A percentile compares a stretch with the other conserved stretches of the same genome.
Conservation (phyloP, 2,888 invertebrate genomes). For the Lottia gigantea region DNA sequence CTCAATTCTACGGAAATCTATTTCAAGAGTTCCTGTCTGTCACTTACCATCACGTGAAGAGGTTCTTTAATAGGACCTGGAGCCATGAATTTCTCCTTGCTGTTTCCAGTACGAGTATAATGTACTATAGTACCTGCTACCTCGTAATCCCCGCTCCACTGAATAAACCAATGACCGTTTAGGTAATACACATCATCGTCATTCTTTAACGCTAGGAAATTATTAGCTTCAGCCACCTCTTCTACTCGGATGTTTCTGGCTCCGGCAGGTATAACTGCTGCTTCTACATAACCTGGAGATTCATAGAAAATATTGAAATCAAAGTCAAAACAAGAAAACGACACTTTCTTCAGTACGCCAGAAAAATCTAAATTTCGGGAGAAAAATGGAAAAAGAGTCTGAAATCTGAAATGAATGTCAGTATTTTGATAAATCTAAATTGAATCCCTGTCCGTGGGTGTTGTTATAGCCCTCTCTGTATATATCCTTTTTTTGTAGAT, state of each 20-base stretch:
- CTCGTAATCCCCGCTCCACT: conserved; percentile 81
- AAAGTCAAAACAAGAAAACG: too few species aligned
- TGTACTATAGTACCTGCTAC: conserved; percentile 83
- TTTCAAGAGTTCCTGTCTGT: too few species aligned
- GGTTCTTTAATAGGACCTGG: conserved; percentile 85
- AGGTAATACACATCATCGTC: conserved; percentile 79
- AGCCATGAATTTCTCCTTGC: conserved; percentile 82
- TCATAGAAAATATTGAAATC: too few species aligned
- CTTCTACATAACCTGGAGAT: conserved; percentile 74
- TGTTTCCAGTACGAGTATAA: conserved; percentile 79
- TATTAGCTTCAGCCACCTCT: conserved; percentile 81
- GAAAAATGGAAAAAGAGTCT: too few species aligned
- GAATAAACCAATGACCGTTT: conserved; percentile 80
- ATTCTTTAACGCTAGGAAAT: conserved; percentile 83
- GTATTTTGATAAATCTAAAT: too few species aligned
- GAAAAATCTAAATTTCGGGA: too few species aligned
- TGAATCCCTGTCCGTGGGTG: too few species aligned
- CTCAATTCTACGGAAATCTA: too few species aligned
- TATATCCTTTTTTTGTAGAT: too few species aligned
- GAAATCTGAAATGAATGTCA: too few species aligned
- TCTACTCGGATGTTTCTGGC: conserved; percentile 83
- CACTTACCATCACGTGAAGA: conserved; percentile 82
- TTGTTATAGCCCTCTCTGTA: too few species aligned
- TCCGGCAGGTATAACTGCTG: conserved; percentile 78
- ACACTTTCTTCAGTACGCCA: too few species aligned